Conservation (phyloP, 1,140 invertebrate genomes). For the Drosophila obscura region DNA sequence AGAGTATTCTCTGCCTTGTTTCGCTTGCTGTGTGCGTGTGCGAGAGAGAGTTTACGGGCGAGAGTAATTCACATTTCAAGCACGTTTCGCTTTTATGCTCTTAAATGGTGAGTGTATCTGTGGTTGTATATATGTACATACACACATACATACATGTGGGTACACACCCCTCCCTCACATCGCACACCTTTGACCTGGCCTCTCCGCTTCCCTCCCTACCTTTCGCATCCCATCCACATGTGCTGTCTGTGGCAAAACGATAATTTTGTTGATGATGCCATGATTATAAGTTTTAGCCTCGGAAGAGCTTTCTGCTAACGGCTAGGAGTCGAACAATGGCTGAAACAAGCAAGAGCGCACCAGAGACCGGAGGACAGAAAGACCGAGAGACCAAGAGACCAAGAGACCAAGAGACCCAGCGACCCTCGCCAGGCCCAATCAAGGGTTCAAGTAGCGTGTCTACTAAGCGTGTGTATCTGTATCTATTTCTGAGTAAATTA, state of each 20-base stretch:
- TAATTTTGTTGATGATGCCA: constrained; percentile 78
- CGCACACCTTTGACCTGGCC: constrained; percentile 9
- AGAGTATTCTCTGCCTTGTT: not conserved
- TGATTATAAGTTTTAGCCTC: constrained; percentile 74
- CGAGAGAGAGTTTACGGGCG: constrained; percentile 19
- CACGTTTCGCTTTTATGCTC: constrained; percentile 77
- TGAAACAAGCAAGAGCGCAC: constrained; percentile 3
- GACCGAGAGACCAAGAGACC: constrained; percentile 2
- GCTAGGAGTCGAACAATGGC: constrained; percentile 46
- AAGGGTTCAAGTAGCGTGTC: constrained; percentile 64
- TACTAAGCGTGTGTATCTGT: constrained; percentile 48
- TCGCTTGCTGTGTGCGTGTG: constrained; percentile 4
- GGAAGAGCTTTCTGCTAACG: constrained; percentile 42
- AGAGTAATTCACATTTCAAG: constrained; percentile 73
- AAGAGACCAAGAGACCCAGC: constrained; percentile 8
- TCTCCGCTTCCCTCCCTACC: not conserved
- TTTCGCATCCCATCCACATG: constrained; percentile 5
- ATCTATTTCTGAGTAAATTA: constrained; percentile 76
- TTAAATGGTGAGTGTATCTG: constrained; percentile 77
- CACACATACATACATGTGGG: not conserved
- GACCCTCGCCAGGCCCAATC: constrained; percentile 53
- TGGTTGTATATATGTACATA: not conserved
- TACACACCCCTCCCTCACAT: not conserved
- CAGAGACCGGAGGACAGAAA: not conserved
- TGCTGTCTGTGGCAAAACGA: constrained; percentile 65